Base-by-base conservation (phyloP, 2,888 invertebrate species). In the Perithous albicinctus region DNA sequence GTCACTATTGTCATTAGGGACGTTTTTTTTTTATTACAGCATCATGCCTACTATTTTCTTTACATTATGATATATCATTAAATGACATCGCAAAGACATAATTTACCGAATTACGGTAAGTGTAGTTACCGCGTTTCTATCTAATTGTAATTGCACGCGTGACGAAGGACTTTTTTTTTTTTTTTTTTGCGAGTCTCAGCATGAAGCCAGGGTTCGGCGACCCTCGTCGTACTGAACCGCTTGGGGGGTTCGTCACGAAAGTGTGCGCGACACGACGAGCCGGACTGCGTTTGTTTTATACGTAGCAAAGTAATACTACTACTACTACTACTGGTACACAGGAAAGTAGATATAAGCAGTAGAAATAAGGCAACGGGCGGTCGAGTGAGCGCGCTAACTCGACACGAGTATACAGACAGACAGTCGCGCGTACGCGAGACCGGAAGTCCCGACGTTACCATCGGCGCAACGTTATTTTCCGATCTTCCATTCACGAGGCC, bases 391-490 rank as follows among this genome's bases (percentile, higher is more conserved):
- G 69, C 69, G 54, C 69, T 69, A 69, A 54, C 51, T 51, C 67
- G 70, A 59, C 51, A 29, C 59, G 43, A 70, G 56, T 56, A 41
- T 15, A 38, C 18, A 38, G 15, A 43, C 67, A 48, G 66, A 23
- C 66, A 48, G 69, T n/a, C 35, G 38, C 54, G 20, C 54, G 51
- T n/a, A n/a, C n/a, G n/a, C n/a, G 38, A 77, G 51, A 78, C 80
- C 79, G 82, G 81, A 85, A 85, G 81, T 81, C 23, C 20, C 51
- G 51, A 51, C 51, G 51, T 29, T n/a, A 18, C 69, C 56, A 75
- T 77, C 80, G 74, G 79, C 79, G 73, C 54, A 83, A 83, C 80
- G 75, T 85, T 83, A 82, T 80, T 82, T 83, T 82, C 76, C 73
- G 76, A 85, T 84, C 82, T 82, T 72, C 72, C 76, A 72, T 82